Conservation (phyloP, 2,888 invertebrate genomes). For the Philhelius pedissequus region DNA sequence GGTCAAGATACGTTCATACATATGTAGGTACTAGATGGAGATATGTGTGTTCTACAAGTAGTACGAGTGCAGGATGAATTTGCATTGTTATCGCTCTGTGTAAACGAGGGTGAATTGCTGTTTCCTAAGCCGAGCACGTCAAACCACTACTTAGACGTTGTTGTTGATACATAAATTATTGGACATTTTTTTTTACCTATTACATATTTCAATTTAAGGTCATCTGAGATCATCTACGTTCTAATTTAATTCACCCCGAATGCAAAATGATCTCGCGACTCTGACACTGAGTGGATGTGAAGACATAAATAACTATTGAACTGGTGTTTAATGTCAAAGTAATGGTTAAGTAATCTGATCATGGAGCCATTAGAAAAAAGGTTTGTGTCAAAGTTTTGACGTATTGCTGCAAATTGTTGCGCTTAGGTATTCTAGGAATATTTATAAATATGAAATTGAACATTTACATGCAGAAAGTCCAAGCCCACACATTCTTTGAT, state of each 20-base stretch:
- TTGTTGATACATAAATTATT: slow-evolving; percentile 60
- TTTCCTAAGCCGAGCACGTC: slow-evolving; percentile 39
- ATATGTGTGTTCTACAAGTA: not conserved
- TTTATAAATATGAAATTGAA: not conserved
- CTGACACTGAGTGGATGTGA: slow-evolving; percentile 1
- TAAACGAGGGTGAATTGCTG: slow-evolving; percentile 40
- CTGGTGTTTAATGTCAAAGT: slow-evolving; percentile 45
- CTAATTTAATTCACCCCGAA: slow-evolving; percentile 59
- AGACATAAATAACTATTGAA: slow-evolving; percentile 59
- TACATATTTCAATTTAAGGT: slow-evolving; percentile 50
- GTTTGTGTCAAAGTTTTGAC: slow-evolving; percentile 57
- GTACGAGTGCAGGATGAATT: slow-evolving; percentile 61
- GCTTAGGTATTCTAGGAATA: slow-evolving; percentile 3
- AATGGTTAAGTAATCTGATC: slow-evolving; percentile 39
- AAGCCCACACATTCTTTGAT: slow-evolving; percentile 19
- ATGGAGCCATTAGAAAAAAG: slow-evolving; percentile 46
- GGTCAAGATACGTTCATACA: no score
- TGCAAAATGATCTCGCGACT: slow-evolving; percentile 15
- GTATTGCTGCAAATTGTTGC: slow-evolving; percentile 58
- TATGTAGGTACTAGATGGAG: not conserved
- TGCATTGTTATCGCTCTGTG: slow-evolving; percentile 56
- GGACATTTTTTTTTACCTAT: not conserved
- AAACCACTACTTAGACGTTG: slow-evolving; percentile 6
- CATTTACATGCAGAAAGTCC: not conserved
- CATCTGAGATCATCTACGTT: slow-evolving; percentile 66